Base-by-base conservation (phyloP, 2,888 invertebrate species). In the Seira ritae region DNA sequence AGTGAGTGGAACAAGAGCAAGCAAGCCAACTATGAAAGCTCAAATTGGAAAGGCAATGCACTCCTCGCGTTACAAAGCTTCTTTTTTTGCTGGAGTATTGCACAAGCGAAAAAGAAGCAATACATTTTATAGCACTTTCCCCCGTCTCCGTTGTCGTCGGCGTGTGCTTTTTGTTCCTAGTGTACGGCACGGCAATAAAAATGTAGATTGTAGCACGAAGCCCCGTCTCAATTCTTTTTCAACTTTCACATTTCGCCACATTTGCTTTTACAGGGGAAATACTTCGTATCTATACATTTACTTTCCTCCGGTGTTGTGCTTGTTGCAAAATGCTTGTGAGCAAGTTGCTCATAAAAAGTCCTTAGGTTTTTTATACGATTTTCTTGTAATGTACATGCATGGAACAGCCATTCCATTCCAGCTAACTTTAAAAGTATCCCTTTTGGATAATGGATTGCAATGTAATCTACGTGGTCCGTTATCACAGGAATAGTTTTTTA, bases 221-320 rank as follows among this genome's bases (percentile, higher is more conserved):
- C 74, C 80, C 80, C 74, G 74, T 65, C 62, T 50, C 50, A 50
- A n/a, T 50, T n/a, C 17, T 70, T 17, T 31, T n/a, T 80, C 69
- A 80, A 80, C 80, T 80, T 80, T 80, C 80, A 75, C 80, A 80
- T 80, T 80, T 73, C 74, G 50, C 50, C 50, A 50, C 50, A 50
- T 50, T 50, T 31, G 31, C 50, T n/a, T 50, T 50, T n/a, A n/a
- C 15, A 50, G 50, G 50, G 50, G 15, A 50, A n/a, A 42, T 4
- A 50, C 50, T 50, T 15, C 17, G 50, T 42, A 42, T 31, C 31
- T 31, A 2, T 50, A n/a, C 50, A 50, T 50, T 50, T 50, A 50
- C 17, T 50, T 50, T 50, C n/a, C n/a, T n/a, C n/a, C n/a, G n/a
- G 50, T 50, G 50, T 50, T 12, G 19, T 66, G 50, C 66, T 66